These are phyloP conservation scores for Gouania willdenowi DNA, from an alignment of 2,797 vertebrate genomes.

Conservation along the genomic window DNA sequence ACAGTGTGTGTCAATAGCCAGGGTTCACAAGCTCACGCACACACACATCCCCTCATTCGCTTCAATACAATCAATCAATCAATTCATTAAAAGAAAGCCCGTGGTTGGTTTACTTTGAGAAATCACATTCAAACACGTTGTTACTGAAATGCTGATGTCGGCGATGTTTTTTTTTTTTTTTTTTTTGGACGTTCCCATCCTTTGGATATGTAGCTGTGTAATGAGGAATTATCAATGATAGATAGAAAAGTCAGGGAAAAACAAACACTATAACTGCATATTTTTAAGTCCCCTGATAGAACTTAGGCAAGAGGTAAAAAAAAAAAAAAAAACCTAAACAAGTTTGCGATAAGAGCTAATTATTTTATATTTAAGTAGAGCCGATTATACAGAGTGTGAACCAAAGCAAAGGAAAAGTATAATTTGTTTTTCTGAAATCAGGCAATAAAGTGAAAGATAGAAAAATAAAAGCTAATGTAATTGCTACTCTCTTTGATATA, in stretches of 20 bases:
- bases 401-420: conserved; percentile 56
- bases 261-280: not conserved
- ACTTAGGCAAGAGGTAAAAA: conserved; percentile 36
- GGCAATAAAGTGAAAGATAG: conserved; percentile 58
- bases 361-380: conserved; percentile 53
- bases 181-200: conserved; percentile 31
- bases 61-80: conserved; percentile 57
- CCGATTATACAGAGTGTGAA: conserved; percentile 62
- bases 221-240: conserved; percentile 48
- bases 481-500: conserved; percentile 66
- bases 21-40: conserved; percentile 46
- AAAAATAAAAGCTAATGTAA: conserved; percentile 53
- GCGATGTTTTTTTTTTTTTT: conserved; percentile 29
- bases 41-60: conserved; percentile 33
- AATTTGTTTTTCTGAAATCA: conserved; percentile 57
- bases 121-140: conserved; percentile 54
- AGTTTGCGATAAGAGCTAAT: conserved; percentile 35
- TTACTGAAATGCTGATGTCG: conserved; percentile 55
- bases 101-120: conserved; percentile 5
- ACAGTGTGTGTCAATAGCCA: conserved; percentile 63
- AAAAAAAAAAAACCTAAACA: conserved; percentile 13
- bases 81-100: conserved; percentile 32
- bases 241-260: not conserved
- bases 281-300: conserved; percentile 26
- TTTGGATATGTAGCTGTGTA: conserved; percentile 55